phyloP scores from a whole-genome alignment of 92 coral and sea anemone genomes.

The Parazoanthus atlanticus region DNA sequence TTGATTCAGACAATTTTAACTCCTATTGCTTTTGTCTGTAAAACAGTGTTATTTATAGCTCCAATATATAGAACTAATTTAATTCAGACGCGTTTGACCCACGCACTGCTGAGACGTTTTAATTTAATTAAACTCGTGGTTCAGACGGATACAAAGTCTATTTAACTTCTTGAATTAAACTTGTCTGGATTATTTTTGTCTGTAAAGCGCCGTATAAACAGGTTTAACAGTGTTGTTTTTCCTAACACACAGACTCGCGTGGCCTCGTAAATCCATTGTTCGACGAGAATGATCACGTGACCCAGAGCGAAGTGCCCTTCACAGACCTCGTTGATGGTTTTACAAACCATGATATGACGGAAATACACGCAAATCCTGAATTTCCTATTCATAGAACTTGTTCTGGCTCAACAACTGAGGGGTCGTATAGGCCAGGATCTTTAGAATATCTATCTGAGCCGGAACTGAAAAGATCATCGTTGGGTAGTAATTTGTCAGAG shows the following conservation, averaged over 20 bases:
- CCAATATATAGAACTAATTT: no score
- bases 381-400: conserved; percentile 41
- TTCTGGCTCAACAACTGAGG: conserved; percentile 46
- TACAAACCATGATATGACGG: conserved; percentile 10
- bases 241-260: conserved; percentile 31
- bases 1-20: neutral
- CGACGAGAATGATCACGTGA: conserved; percentile 41
- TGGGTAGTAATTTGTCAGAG: conserved; percentile 37
- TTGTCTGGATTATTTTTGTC: no score
- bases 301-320: neutral
- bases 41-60: no score
- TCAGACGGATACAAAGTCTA: neutral
- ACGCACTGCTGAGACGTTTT: no score
- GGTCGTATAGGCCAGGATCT: conserved; percentile 40
- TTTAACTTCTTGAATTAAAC: neutral
- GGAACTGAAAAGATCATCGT: conserved; percentile 29
- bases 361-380: conserved; percentile 7
- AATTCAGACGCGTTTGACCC: no score
- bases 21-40: neutral
- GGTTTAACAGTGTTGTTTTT: neutral
- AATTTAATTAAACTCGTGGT: no score
- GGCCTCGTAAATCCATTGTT: conserved; percentile 84
- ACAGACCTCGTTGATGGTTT: conserved; percentile 40
- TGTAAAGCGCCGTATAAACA: neutral
- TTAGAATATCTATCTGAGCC: conserved; percentile 39